These are phyloP conservation scores for Hoplias malabaricus DNA, from an alignment of 2,113 vertebrate genomes.

Conservation along the genomic window DNA sequence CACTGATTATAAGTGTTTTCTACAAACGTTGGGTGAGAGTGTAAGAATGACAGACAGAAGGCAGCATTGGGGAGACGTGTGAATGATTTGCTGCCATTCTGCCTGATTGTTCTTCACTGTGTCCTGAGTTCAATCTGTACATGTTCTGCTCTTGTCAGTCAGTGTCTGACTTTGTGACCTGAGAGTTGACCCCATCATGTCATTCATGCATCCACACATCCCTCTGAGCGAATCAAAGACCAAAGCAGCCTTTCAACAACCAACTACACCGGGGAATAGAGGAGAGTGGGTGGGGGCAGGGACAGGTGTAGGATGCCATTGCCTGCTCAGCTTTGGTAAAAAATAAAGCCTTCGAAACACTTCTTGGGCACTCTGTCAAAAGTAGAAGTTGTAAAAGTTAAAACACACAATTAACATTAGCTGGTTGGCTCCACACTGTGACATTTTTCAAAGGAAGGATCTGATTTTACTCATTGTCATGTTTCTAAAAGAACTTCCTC, in stretches of 20 bases:
- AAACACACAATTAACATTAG: not conserved
- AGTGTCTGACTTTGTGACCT: conserved; percentile 15
- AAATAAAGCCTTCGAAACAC: conserved; percentile 17
- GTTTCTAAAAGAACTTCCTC: not conserved
- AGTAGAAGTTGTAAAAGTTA: not conserved
- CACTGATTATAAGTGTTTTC: no score
- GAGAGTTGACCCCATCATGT: conserved; percentile 21
- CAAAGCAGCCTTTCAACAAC: not conserved
- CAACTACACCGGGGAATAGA: not conserved
- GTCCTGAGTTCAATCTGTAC: conserved; percentile 27
- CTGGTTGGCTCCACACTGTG: not conserved
- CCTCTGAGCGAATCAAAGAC: conserved; percentile 20
- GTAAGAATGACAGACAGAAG: conserved; percentile 4
- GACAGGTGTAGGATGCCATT: conserved; percentile 25
- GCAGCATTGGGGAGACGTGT: conserved; percentile 50
- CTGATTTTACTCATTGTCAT: not conserved
- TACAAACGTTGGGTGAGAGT: not conserved
- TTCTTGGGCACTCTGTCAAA: not conserved
- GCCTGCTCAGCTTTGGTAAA: conserved; percentile 2
- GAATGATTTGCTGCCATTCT: conserved; percentile 64
- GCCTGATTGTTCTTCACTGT: conserved; percentile 2
- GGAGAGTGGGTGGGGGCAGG: conserved; percentile 13
- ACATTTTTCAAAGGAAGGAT: not conserved
- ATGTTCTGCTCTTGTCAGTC: conserved; percentile 30
- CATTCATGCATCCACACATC: conserved; percentile 25